Base-by-base conservation (phyloP, 2,797 vertebrate species). In the Microctenopoma lineatum region DNA sequence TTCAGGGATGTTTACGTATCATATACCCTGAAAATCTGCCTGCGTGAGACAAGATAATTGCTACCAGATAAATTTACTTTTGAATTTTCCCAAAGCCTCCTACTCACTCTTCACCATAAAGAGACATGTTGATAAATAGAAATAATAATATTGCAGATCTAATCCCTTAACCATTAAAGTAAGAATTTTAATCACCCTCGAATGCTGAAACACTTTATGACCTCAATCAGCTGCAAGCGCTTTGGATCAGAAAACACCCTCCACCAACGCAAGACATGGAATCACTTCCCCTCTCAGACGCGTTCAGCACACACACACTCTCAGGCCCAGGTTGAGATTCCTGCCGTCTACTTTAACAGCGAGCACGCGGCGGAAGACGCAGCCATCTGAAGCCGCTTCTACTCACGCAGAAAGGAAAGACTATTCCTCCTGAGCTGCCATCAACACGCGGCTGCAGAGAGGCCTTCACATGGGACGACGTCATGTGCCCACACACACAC, bases 401-500 rank as follows among this genome's bases (percentile, higher is more conserved):
- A 66, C 84, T 84, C 87, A 80, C 70, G 16, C 59, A 15, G 58
- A 58, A 47, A 56, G 36, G 34, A 45, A 53, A 69, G 42, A 27
- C 14, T 3, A 9, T 63, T 69, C 79, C 64, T 72, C 63, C 72
- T 73, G 81, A 75, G 79, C 71, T 42, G 62, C 70, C 7, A 44
- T 70, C 79, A 70, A 80, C 88, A 81, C 74, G 62, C 84, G 84
- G 61, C 68, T 29, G 55, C 3, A 61, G 53, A 75, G 64, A 66
- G 16, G 60, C 73, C 68, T 66, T 83, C 84, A 75, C 83, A 71
- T 60, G 87, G 73, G 78, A 65, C 80, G 12, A 69, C 66, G 57
- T 85, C 82, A 88, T 86, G 85, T 84, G 84, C 66, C 70, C 73
- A 60, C 59, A 65, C 76, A 74, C 69, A 60, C 61, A 54, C 73